A percentile compares a stretch with the other conserved stretches of the same genome.
Evolutionary conservation across 2,113 vertebrate species (phyloP).

Genomic region (Myodes glareolus): DNA sequence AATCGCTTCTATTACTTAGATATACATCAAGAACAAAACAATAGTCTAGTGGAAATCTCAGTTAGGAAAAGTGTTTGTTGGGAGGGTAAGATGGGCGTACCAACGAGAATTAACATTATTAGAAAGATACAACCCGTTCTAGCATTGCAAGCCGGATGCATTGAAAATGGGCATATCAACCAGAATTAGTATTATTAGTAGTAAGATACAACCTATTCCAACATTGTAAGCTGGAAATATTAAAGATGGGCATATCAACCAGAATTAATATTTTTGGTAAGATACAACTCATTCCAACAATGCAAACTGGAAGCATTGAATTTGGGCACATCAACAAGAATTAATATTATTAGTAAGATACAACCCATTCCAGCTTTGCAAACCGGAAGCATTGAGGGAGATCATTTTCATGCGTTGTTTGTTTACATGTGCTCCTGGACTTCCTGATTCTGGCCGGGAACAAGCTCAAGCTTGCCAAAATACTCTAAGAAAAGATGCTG

Average conservation of each 20-base stretch:
- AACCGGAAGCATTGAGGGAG: slow-evolving; percentile 68
- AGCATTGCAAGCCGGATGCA: slow-evolving; percentile 54
- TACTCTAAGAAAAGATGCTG: slow-evolving; percentile 77
- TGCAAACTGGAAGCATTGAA: slow-evolving; percentile 59
- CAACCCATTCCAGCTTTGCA: slow-evolving; percentile 34
- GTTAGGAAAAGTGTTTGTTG: slow-evolving; percentile 27
- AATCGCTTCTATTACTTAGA: slow-evolving; percentile 30
- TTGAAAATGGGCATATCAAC: slow-evolving; percentile 47
- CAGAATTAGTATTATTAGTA: slow-evolving; percentile 45
- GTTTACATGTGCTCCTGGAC: slow-evolving; percentile 80
- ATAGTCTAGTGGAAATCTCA: background rate
- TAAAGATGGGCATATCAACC: background rate
- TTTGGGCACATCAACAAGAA: slow-evolving; percentile 13
- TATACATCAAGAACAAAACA: slow-evolving; percentile 26
- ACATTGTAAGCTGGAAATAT: slow-evolving; percentile 55
- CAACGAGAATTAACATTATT: slow-evolving; percentile 32
- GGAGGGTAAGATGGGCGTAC: slow-evolving; percentile 3
- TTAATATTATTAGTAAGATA: slow-evolving; percentile 48
- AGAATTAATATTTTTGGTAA: slow-evolving; percentile 46
- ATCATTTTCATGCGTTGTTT: slow-evolving; percentile 75
- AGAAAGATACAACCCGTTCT: slow-evolving; percentile 35
- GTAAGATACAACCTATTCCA: slow-evolving; percentile 22
- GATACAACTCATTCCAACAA: slow-evolving; percentile 40
- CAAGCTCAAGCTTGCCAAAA: slow-evolving; percentile 81
- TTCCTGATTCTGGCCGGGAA: slow-evolving; percentile 81